phyloP scores from a whole-genome alignment of 2,888 invertebrate genomes.

The Heliconius ethilla region DNA sequence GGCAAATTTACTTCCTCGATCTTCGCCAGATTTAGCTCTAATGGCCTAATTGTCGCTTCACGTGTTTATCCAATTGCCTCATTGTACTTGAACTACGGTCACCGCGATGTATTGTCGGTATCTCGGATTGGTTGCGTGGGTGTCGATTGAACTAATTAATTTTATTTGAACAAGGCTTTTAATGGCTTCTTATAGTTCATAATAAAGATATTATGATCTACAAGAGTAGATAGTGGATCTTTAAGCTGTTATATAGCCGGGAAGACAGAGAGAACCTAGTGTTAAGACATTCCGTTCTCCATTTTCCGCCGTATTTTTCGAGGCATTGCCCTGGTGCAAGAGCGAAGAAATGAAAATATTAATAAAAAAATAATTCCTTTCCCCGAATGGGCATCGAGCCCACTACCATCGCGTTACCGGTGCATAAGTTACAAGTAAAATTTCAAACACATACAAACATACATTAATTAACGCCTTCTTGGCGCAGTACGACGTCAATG shows the following conservation, averaged over 20 bases:
- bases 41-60: slow-evolving; percentile 55
- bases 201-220: too few species aligned
- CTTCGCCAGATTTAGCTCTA: slow-evolving; percentile 37
- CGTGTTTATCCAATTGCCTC: slow-evolving; percentile 63
- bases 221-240: too few species aligned
- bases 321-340: too few species aligned
- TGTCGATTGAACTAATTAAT: slow-evolving; percentile 49
- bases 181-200: background rate
- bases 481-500: background rate
- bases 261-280: too few species aligned
- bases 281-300: too few species aligned
- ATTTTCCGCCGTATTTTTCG: too few species aligned
- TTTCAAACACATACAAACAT: background rate
- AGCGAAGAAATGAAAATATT: too few species aligned
- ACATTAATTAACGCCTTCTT: background rate
- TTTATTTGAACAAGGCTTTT: slow-evolving; percentile 41
- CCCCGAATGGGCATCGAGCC: too few species aligned
- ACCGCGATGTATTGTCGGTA: slow-evolving; percentile 50
- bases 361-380: too few species aligned
- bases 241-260: too few species aligned
- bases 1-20: slow-evolving; percentile 35
- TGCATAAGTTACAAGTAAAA: background rate
- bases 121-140: slow-evolving; percentile 56
- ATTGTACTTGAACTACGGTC: slow-evolving; percentile 60
- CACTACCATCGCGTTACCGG: too few species aligned